phyloP scores from a whole-genome alignment of 1,140 invertebrate genomes.

The Gonioctena quinquepunctata region DNA sequence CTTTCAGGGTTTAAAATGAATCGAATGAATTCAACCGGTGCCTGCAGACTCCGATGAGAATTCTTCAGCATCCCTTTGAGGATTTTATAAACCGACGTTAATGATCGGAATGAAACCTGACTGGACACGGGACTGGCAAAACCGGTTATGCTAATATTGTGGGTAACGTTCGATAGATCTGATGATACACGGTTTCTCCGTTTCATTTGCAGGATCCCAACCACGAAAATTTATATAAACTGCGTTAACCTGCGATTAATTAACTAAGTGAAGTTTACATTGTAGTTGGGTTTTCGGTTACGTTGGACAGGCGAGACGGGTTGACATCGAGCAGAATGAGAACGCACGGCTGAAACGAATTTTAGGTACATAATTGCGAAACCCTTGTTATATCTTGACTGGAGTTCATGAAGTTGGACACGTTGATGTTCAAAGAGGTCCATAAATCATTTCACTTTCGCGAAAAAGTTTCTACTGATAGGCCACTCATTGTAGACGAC shows the following conservation, averaged over 20 bases:
- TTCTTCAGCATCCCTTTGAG: neutral
- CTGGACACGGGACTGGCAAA: neutral
- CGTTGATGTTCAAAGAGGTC: neutral
- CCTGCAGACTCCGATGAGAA: no score
- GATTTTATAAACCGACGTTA: neutral
- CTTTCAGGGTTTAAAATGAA: no score
- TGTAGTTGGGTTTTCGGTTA: neutral
- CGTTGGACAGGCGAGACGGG: neutral
- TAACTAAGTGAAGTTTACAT: neutral
- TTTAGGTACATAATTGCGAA: no score
- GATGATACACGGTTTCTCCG: neutral
- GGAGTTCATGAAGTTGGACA: neutral
- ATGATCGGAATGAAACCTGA: neutral
- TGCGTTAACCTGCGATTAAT: neutral
- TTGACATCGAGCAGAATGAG: neutral
- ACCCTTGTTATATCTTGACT: no score
- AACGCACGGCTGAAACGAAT: neutral
- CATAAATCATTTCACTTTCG: neutral
- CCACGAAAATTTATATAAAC: neutral
- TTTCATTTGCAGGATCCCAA: neutral
- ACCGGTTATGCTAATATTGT: neutral
- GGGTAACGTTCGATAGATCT: neutral
- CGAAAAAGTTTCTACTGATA: no score
- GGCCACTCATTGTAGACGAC: no score
- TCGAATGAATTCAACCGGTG: no score